These are phyloP conservation scores for Fringilla coelebs DNA, from an alignment of 2,797 vertebrate genomes.

Conservation along the genomic window DNA sequence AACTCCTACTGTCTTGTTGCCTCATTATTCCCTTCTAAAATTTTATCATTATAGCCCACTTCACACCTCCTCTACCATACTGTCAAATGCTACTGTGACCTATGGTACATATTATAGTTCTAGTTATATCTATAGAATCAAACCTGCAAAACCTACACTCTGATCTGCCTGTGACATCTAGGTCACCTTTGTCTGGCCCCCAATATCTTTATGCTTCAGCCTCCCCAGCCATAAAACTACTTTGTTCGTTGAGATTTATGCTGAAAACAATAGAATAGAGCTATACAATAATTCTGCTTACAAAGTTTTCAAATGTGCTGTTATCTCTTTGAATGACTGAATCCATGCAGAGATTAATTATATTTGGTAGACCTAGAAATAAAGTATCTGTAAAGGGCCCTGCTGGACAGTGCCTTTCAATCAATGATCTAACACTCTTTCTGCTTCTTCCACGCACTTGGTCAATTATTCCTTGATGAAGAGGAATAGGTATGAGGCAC, in stretches of 20 bases:
- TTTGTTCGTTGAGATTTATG: not conserved
- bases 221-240: not conserved
- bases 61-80: conserved; percentile 35
- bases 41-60: conserved; percentile 13
- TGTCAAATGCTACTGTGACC: conserved; percentile 21
- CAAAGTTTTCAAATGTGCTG: not conserved
- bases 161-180: not conserved
- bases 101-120: not conserved
- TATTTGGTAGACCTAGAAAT: not conserved
- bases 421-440: not conserved
- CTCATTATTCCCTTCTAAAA: conserved; percentile 26
- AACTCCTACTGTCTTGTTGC: conserved; percentile 37
- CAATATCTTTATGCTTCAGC: not conserved
- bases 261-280: not conserved
- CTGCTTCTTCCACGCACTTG: not conserved
- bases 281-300: not conserved
- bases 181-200: not conserved
- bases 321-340: not conserved
- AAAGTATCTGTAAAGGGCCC: not conserved
- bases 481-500: not conserved
- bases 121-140: not conserved
- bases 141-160: not conserved
- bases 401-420: not conserved
- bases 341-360: not conserved
- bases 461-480: not conserved